phyloP scores from a whole-genome alignment of 2,888 invertebrate species.

The Antheraea yamamai region DNA sequence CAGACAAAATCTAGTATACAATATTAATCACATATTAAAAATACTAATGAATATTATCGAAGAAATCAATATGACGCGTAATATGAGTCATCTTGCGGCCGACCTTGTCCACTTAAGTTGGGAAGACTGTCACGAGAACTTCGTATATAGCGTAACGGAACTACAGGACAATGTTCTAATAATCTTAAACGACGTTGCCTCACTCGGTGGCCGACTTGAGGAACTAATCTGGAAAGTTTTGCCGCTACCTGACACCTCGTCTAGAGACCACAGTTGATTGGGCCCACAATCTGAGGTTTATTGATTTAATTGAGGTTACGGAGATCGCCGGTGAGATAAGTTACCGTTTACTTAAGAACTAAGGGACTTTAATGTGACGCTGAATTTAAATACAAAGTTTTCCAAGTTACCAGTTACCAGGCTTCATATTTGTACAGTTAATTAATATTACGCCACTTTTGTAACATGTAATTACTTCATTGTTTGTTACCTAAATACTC shows the following conservation, averaged over 20 bases:
- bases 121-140: conserved; percentile 51
- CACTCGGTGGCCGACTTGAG: conserved; percentile 33
- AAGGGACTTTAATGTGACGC: neutral
- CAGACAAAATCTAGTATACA: neutral
- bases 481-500: neutral
- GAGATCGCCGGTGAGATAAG: conserved; percentile 7
- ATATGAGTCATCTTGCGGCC: conserved; percentile 41
- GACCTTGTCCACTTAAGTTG: conserved; percentile 41
- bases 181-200: conserved; percentile 40
- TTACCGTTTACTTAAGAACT: neutral
- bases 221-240: conserved; percentile 50
- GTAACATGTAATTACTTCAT: neutral
- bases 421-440: neutral
- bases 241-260: conserved; percentile 52
- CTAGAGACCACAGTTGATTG: conserved; percentile 39
- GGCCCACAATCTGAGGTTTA: conserved; percentile 49
- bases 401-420: too few relatives aligned
- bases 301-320: conserved; percentile 36
- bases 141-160: conserved; percentile 45
- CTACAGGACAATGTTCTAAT: conserved; percentile 44
- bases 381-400: neutral
- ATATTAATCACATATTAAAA: neutral
- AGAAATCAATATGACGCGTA: conserved; percentile 37
- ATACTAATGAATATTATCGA: neutral
- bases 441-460: neutral